Percentiles rank a stretch among this genome's conserved stretches.
phyloP scores from a whole-genome alignment of 2,113 vertebrate genomes.

The Prunella himalayana region DNA sequence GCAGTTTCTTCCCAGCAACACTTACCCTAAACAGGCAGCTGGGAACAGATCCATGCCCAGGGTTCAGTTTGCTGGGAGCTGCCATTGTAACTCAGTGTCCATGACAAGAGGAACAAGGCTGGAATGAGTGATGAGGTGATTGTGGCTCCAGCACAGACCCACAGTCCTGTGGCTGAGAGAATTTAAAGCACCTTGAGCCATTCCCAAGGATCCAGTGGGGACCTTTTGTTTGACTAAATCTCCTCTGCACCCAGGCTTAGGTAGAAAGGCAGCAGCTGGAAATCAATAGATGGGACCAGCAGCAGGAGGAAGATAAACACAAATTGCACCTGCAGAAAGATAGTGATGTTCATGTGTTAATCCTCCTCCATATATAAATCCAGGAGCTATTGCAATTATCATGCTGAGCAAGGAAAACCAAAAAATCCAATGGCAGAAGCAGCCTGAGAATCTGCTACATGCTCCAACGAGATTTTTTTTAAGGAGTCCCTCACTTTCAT shows the following conservation, averaged over 20 bases:
- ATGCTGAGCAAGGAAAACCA: not conserved
- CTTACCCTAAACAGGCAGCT: not conserved
- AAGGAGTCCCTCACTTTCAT: not conserved
- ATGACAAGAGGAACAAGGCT: not conserved
- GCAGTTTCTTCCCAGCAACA: not conserved
- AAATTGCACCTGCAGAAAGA: not conserved
- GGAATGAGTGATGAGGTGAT: not conserved
- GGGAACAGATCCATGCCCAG: not conserved
- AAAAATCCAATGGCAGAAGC: not conserved
- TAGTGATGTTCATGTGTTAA: not conserved
- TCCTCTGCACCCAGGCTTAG: not conserved
- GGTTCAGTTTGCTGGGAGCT: not conserved
- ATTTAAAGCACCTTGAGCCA: not conserved
- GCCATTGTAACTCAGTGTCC: not conserved
- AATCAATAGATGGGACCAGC: not conserved
- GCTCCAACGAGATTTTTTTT: not conserved
- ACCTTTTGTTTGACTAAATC: not conserved
- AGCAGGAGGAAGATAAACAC: conserved; percentile 17
- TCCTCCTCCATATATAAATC: not conserved
- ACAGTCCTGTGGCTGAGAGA: not conserved
- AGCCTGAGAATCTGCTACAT: not conserved
- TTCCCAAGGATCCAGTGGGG: not conserved
- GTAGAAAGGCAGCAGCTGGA: not conserved
- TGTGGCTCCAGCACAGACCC: not conserved
- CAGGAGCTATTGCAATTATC: not conserved